Base-by-base conservation (phyloP, 2,888 invertebrate species). In the Oscheius sp. region DNA sequence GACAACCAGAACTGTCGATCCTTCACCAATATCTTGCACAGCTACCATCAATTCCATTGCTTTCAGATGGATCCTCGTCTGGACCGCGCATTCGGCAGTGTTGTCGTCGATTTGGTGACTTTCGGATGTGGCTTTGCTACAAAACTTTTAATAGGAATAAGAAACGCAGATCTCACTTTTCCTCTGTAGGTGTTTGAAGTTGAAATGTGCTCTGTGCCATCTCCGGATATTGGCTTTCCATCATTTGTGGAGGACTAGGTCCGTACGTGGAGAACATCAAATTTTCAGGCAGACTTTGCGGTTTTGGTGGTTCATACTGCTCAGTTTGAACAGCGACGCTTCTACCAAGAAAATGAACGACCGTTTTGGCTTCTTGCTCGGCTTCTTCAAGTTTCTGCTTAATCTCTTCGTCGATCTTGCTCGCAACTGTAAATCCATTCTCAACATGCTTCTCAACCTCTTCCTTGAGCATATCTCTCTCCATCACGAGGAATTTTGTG, bases 1-100 rank as follows among this genome's bases (percentile, higher is more conserved):
- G 35, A 87, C 78, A 11, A 88, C 79, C 2, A 88, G 76, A 4
- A 88, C 88, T 0, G 83, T 82, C 13, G 83, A 77, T 29, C 87
- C 86, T 65, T 84, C 82, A 55, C 81, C 77, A 73, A 87, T 84
- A 62, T 86, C 81, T 59, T 83, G 80, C 11, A 84, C 59, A 1
- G 80, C 75, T 2, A 84, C 77, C 76, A 82, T 71, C 48, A 76
- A 58, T 35, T 79, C 77, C 77, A 81, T 77, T 1, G 65, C 29
- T 35, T 58, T 35, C 65, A 75, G n/a, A 37, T 37, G 62, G 21
- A 58, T 47, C 2, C 68, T 7, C 33, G 68, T 68, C 33, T 68
- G 68, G 13, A 68, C 68, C n/a, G 68, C 55, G 33, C 68, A 68
- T 9, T 68, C 68, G 9, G 53, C 68, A n/a, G 53, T 53, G 7